A percentile compares a stretch with the other conserved stretches of the same genome.
phyloP scores from a whole-genome alignment of 2,113 vertebrate genomes.

The Atractosteus spatula region DNA sequence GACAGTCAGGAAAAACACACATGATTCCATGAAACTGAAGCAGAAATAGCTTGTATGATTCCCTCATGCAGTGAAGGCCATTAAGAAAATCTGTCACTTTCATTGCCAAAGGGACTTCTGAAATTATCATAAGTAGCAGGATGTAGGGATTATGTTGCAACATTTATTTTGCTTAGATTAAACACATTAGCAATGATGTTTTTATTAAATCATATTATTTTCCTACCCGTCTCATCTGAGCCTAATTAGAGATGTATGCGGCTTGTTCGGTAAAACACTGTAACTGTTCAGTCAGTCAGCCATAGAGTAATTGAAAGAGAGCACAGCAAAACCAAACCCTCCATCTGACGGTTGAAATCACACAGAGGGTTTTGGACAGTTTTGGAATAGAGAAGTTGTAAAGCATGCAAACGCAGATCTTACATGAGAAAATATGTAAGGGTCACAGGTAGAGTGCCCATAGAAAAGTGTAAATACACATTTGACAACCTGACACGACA shows the following conservation, averaged over 20 bases:
- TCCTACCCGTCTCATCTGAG: slow-evolving; percentile 13
- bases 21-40: slow-evolving; percentile 13
- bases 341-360: neutral
- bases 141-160: slow-evolving; percentile 1
- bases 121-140: slow-evolving; percentile 5
- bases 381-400: slow-evolving; percentile 7
- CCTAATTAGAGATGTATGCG: neutral
- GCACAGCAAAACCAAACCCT: neutral
- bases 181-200: slow-evolving; percentile 10
- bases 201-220: slow-evolving; percentile 15
- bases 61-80: neutral
- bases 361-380: slow-evolving; percentile 4
- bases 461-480: too few species aligned
- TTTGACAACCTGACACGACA: too few species aligned
- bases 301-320: neutral
- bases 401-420: slow-evolving; percentile 11
- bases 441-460: neutral
- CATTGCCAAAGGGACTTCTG: neutral
- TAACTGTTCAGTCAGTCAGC: slow-evolving; percentile 11
- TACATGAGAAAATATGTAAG: neutral
- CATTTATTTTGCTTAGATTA: slow-evolving; percentile 30
- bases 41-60: slow-evolving; percentile 1
- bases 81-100: slow-evolving; percentile 7
- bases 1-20: slow-evolving; percentile 24
- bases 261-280: neutral